phyloP scores from a whole-genome alignment of 2,797 vertebrate species.

The Pogoniulus pusillus region DNA sequence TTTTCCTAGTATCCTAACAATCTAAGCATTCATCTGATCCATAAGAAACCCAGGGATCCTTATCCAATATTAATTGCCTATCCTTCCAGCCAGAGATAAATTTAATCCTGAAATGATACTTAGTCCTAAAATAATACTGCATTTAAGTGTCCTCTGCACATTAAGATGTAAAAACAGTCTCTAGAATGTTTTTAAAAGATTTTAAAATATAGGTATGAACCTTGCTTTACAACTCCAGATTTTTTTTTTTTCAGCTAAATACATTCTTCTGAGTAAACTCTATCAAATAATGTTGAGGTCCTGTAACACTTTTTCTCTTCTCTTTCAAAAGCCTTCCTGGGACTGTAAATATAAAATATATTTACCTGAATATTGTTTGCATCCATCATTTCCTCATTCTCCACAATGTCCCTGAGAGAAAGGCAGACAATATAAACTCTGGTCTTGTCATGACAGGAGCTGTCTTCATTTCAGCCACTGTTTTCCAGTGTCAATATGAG shows the following conservation, averaged over 20 bases:
- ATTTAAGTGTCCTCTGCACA: neutral
- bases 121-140: neutral
- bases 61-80: neutral
- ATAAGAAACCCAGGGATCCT: neutral
- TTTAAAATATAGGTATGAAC: neutral
- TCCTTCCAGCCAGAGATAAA: neutral
- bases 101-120: neutral
- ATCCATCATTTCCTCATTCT: constrained; percentile 38
- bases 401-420: neutral
- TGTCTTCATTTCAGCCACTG: constrained; percentile 8
- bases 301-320: neutral
- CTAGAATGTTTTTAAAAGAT: neutral
- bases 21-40: neutral
- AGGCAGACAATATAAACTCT: constrained; percentile 16
- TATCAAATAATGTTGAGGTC: neutral
- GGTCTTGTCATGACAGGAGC: neutral
- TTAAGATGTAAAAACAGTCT: neutral
- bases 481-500: neutral
- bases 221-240: neutral
- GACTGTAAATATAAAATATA: constrained; percentile 2
- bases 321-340: neutral
- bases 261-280: neutral
- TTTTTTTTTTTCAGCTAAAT: neutral
- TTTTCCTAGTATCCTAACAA: no score
- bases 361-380: constrained; percentile 38